phyloP scores from a whole-genome alignment of 2,888 invertebrate species.

The Plebejus argus region DNA sequence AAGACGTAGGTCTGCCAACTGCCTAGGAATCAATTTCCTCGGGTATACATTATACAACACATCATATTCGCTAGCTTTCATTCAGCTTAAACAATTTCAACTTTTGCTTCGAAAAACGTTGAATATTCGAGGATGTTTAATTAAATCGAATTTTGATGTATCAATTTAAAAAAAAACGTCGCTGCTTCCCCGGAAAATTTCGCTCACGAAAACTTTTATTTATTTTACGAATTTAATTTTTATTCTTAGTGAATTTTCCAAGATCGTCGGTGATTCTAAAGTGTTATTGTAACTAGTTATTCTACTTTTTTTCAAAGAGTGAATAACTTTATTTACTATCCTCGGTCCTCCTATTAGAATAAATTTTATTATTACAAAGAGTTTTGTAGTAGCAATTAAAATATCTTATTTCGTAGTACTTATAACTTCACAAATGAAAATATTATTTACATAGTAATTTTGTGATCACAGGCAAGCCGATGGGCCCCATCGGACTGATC shows the following conservation, averaged over 20 bases:
- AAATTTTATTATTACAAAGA: no score
- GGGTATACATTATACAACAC: background rate
- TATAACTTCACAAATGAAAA: background rate
- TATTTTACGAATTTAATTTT: slow-evolving; percentile 1
- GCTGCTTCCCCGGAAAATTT: background rate
- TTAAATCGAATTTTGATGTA: background rate
- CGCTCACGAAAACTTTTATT: background rate
- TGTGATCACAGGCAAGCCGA: background rate
- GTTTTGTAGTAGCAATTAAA: background rate
- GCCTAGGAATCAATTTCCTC: no score
- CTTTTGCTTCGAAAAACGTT: background rate
- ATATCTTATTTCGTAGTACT: background rate
- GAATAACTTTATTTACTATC: background rate
- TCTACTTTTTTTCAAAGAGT: background rate
- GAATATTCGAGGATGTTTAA: background rate
- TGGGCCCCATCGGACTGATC: no score
- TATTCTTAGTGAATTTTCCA: background rate
- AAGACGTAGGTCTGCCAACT: no score
- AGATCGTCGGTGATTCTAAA: background rate
- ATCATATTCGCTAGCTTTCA: background rate
- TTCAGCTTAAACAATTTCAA: background rate
- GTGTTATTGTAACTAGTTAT: background rate
- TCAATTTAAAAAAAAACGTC: background rate
- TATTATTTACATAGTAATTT: background rate
- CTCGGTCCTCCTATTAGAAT: background rate